Base-by-base conservation (phyloP, 2,113 vertebrate genomes). In the Osmerus mordax region DNA sequence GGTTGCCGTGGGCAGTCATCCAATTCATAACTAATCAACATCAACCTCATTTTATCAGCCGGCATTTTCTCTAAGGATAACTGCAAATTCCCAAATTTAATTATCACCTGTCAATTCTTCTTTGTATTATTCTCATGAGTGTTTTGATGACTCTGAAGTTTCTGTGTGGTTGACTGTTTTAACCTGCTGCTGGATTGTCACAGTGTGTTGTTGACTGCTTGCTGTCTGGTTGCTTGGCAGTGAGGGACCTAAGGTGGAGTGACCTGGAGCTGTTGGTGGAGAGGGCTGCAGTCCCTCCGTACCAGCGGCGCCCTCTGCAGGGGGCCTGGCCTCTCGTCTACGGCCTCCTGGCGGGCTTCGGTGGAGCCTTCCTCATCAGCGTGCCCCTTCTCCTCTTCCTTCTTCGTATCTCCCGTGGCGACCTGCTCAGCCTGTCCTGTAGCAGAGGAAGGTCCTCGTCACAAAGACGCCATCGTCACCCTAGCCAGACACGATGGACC, bases 271-370 rank as follows among this genome's bases (percentile, higher is more conserved):
- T 95, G 78, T 77, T 87, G 25, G 77, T 96, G 6, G 68, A 93
- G 81, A 84, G 91, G 7, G 77, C 54, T 28, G 87, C 65, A 0
- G 87, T 84, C 2, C 75, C 89, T 0, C 86, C 11, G 0, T 94
- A 95, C 84, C 60, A 74, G 55, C 88, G 79, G 29, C 89, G 78
- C 19, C 89, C 89, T 47, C 54, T 79, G 55, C 88, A 86, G 23
- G 93, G 92, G 78, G 65, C 71, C 0, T 58, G 72, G 12, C 92
- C 93, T 0, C 4, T 97, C 77, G 1, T 89, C 1, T 86, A 82
- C 0, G 94, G 94, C 0, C 0, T 95, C n/a, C 12, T 95, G 32
- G 69, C 91, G 0, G 95, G 95, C 29, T 93, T 95, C 52, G 1
- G 80, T 0, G 75, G 80, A 2, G 85, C 92, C 51, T 3, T 87